phyloP scores from a whole-genome alignment of 2,888 invertebrate genomes.

The Hydroisotoma schaefferi region DNA sequence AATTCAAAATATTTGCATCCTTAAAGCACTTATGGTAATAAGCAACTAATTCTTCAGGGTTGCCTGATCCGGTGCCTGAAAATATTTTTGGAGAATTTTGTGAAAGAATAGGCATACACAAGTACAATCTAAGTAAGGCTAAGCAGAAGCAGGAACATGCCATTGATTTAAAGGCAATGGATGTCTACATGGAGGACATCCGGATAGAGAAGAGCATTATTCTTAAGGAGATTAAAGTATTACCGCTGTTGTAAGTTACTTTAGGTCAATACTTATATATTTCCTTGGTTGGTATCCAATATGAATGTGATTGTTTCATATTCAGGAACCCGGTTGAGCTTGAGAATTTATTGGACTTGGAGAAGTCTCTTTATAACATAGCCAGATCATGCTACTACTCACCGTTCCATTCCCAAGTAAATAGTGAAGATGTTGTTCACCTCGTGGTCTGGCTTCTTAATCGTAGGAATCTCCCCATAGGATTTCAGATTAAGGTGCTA shows the following conservation, averaged over 20 bases:
- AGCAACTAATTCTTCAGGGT: constrained; percentile 14
- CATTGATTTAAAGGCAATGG: constrained; percentile 18
- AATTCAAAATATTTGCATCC: no score
- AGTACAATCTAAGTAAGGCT: constrained; percentile 3
- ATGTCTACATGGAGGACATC: constrained; percentile 33
- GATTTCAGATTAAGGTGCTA: constrained; percentile 25
- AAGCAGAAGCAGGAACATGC: constrained; percentile 5
- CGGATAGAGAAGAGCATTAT: constrained; percentile 20
- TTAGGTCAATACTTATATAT: neutral
- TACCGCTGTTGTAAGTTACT: constrained; percentile 20
- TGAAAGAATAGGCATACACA: constrained; percentile 20
- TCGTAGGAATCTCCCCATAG: constrained; percentile 23
- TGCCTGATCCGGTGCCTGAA: constrained; percentile 19
- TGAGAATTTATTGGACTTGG: constrained; percentile 5
- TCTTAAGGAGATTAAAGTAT: constrained; percentile 15
- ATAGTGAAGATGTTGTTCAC: constrained; percentile 24
- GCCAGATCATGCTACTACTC: constrained; percentile 28
- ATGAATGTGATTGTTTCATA: neutral
- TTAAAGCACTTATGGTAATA: neutral
- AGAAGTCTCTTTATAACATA: constrained; percentile 20
- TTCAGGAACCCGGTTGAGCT: constrained; percentile 20
- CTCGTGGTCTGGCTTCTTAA: constrained; percentile 26
- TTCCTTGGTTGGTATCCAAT: neutral
- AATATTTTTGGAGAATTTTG: constrained; percentile 23
- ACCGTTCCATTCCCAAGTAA: constrained; percentile 20